phyloP scores from a whole-genome alignment of 1,140 invertebrate species.

The Campoletis sonorensis region DNA sequence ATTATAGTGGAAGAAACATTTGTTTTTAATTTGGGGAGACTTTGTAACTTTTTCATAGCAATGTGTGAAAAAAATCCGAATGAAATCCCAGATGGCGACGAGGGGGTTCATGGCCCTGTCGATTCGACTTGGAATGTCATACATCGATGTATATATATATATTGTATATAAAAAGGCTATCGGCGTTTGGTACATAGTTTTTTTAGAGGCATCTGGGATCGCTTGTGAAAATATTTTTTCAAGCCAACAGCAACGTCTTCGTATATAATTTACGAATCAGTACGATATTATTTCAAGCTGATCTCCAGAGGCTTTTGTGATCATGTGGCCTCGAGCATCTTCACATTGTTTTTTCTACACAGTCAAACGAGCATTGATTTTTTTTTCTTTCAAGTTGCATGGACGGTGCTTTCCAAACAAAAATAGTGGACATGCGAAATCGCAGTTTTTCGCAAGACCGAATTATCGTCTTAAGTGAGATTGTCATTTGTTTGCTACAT shows the following conservation, averaged over 20 bases:
- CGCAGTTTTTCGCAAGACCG: no score
- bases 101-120: background rate
- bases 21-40: no score
- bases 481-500: no score
- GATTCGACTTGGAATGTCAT: background rate
- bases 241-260: constrained; percentile 44
- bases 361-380: background rate
- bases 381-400: no score
- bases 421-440: no score
- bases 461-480: no score
- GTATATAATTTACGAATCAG: constrained; percentile 49
- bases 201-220: constrained; percentile 52
- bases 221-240: constrained; percentile 66
- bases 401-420: no score
- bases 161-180: background rate
- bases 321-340: background rate
- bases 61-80: no score
- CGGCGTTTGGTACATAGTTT: background rate
- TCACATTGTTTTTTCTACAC: no score
- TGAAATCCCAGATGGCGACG: no score
- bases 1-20: no score
- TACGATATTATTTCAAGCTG: constrained; percentile 58
- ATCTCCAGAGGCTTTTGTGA: background rate
- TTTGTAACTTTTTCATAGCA: no score
- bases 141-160: background rate